phyloP scores from a whole-genome alignment of 2,797 vertebrate genomes.

The Hylomyscus alleni region DNA sequence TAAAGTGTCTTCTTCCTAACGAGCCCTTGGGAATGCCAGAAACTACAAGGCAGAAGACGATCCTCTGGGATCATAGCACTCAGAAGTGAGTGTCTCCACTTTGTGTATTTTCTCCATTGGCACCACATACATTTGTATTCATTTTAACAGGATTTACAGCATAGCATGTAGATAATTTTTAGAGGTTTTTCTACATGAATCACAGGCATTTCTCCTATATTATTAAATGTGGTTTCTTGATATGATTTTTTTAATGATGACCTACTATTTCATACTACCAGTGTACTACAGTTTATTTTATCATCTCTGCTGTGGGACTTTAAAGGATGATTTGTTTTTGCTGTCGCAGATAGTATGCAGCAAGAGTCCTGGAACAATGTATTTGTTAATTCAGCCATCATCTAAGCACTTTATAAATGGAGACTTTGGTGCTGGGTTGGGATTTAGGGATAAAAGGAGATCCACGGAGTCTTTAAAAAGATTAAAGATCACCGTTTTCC shows the following conservation, averaged over 20 bases:
- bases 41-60: neutral
- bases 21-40: neutral
- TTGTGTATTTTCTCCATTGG: neutral
- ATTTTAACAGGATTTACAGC: neutral
- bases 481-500: neutral
- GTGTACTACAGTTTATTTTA: constrained; percentile 32
- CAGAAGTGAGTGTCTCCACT: neutral
- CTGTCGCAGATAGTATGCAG: neutral
- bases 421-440: neutral
- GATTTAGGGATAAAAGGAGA: constrained; percentile 27
- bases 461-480: constrained; percentile 13
- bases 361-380: neutral
- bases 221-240: constrained; percentile 61
- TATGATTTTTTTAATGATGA: constrained; percentile 52
- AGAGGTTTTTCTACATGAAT: neutral
- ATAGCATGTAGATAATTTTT: neutral
- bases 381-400: constrained; percentile 13
- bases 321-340: constrained; percentile 64
- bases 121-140: too few relatives aligned
- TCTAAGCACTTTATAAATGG: constrained; percentile 57
- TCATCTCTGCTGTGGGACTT: neutral
- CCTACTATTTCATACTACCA: constrained; percentile 41
- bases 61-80: neutral
- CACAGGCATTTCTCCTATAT: neutral
- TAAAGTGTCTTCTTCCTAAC: neutral